Base-by-base conservation (phyloP, 2,888 invertebrate genomes). In the Incurvaria masculella region DNA sequence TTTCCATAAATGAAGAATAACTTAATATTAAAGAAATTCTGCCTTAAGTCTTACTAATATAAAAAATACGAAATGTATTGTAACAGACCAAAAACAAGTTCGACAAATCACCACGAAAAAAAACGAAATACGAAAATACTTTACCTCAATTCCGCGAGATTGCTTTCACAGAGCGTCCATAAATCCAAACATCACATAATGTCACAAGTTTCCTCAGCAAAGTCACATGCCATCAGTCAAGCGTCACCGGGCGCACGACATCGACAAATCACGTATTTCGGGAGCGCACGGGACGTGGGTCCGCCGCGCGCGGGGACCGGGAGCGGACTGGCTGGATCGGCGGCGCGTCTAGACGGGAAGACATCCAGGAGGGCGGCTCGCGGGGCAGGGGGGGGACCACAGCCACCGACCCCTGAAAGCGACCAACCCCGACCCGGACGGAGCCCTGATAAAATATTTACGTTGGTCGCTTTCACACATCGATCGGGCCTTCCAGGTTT, bases 261-360 rank as follows among this genome's bases (percentile, higher is more conserved):
- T 6, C 33, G 33, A 23, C 23, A 23, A 14, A 33, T 33, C 14
- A 33, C 33, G 33, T n/a, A 11, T 14, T 14, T 33, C 33, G 33
- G 33, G 33, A 33, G 14, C 14, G 6, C 14, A 33, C 33, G 14
- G 33, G 8, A 33, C 33, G 14, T 3, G 65, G 69, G 61, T 54
- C 64, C 64, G 62, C 49, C 61, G 61, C 60, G 52, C 42, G 8
- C 63, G 56, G 59, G 53, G 51, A 64, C 55, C 61, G 53, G 56
- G 59, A 59, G 61, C 56, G 62, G 63, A 74, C 76, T 76, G 61
- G 62, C 3, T 60, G 56, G 51, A 49, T 45, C 53, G 53, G 55
- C 56, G 57, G 58, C 53, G 56, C 21, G 74, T 72, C 74, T 73
- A 74, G 73, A 72, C 74, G 64, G 64, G 65, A 65, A 33, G 33